Conservation (phyloP, 2,888 invertebrate genomes). For the Elaeidobius kamerunicus region DNA sequence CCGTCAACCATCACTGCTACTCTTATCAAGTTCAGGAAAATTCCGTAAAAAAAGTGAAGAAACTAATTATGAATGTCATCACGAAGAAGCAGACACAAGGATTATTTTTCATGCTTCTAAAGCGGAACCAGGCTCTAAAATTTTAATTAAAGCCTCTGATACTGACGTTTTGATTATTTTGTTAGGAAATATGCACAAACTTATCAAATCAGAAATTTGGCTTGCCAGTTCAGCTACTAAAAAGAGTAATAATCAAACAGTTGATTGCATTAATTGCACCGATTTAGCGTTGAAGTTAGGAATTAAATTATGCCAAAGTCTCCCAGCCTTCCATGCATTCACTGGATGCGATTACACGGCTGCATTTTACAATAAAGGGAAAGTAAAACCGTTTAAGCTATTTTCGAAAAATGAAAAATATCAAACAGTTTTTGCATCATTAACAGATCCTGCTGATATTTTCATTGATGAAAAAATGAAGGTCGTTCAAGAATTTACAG, state of each 20-base stretch:
- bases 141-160: constrained; percentile 36
- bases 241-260: constrained; percentile 10
- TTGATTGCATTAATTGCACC: constrained; percentile 34
- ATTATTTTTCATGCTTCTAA: constrained; percentile 35
- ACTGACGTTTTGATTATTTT: constrained; percentile 38
- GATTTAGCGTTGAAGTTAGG: constrained; percentile 20
- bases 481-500: constrained; percentile 38
- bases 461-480: constrained; percentile 40
- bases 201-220: constrained; percentile 32
- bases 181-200: constrained; percentile 37
- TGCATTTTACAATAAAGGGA: constrained; percentile 40
- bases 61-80: constrained; percentile 33
- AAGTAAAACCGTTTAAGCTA: constrained; percentile 38
- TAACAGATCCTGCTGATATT: constrained; percentile 35
- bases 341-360: constrained; percentile 41
- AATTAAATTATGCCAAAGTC: constrained; percentile 29
- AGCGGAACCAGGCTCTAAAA: constrained; percentile 31
- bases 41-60: constrained; percentile 1
- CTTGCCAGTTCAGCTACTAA: constrained; percentile 32
- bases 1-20: constrained; percentile 27
- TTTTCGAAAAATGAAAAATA: constrained; percentile 37
- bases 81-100: constrained; percentile 39
- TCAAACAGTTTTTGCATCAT: constrained; percentile 40
- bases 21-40: constrained; percentile 23
- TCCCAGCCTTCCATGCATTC: constrained; percentile 39